Base-by-base conservation (phyloP, 2,113 vertebrate genomes). In the Arvicanthis niloticus region DNA sequence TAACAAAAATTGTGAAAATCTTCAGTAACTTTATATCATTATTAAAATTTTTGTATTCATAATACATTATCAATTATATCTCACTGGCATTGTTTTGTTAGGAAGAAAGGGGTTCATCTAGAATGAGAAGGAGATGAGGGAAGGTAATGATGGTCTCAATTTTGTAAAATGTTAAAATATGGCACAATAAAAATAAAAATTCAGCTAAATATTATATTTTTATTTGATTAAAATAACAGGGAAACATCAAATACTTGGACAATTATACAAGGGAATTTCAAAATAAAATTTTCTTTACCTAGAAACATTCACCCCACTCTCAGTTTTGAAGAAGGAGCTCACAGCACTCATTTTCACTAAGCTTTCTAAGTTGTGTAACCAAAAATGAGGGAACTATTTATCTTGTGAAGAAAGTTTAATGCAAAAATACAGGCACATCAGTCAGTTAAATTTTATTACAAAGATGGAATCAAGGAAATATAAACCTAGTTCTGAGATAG, bases 151-250 rank as follows among this genome's bases (percentile, higher is more conserved):
- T 17, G 15, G 2, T 1, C 17, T 8, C 6, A 31, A 45, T 31
- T 29, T 17, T 62, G 26, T 48, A 7, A 86, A 45, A 48, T 67
- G 17, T 34, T 31, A 86, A 45, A 48, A 34, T 48, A 42, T 21
- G 1, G 6, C 13, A 21, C 31, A 34, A 65, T 45, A 67, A 45
- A 62, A 48, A 65, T 29, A 24, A 29, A 80, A 81, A n/a, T 31
- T 31, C 8, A 85, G 12, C 13, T 17, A 42, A 62, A 37, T 40
- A 8, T 29, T 40, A 11, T 6, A 62, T 21, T 13, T 37, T 86
- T 53, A 29, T 89, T 95, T 58, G 60, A 65, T 65, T 91, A 82
- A 87, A 94, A 53, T 40, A 75, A 45, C 0, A 6, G 51, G 31
- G 67, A 51, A 37, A n/a, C 29, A 88, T 19, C 5, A 75, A 90